A percentile compares a stretch with the other conserved stretches of the same genome.
phyloP scores from a whole-genome alignment of 2,797 vertebrate genomes.

The Balearica regulorum region DNA sequence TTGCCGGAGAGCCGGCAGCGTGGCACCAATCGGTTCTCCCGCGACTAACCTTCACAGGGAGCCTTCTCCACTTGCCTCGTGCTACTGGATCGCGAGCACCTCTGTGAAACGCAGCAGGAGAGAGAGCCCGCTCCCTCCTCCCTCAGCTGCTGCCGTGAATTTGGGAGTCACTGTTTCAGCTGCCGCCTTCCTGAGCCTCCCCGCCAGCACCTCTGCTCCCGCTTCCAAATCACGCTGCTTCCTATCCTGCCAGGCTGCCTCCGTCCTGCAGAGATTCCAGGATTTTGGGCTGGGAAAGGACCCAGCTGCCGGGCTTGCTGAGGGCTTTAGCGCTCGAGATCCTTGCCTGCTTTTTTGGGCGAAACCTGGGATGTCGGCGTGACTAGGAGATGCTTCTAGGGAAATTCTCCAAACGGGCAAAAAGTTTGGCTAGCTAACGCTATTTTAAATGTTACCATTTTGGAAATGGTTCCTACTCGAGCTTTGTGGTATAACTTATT shows the following conservation, averaged over 20 bases:
- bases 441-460: constrained; percentile 13
- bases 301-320: background rate
- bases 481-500: constrained; percentile 48
- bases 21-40: fast-evolving
- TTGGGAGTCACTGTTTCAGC: background rate
- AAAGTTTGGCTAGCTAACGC: background rate
- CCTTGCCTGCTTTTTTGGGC: background rate
- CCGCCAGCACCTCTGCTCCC: background rate
- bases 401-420: background rate
- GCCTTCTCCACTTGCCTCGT: background rate
- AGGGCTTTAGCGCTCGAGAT: background rate
- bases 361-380: background rate
- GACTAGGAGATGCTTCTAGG: background rate
- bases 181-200: fast-evolving
- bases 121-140: background rate
- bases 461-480: constrained; percentile 45
- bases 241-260: background rate
- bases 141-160: background rate
- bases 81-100: fast-evolving
- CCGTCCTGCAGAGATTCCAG: background rate
- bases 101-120: background rate
- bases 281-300: background rate
- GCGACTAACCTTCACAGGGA: background rate
- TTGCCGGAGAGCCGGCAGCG: fast-evolving
- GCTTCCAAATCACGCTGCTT: constrained; percentile 26